Evolutionary conservation across 2,113 vertebrate species (phyloP).

Genomic region (Bostrychus sinensis): DNA sequence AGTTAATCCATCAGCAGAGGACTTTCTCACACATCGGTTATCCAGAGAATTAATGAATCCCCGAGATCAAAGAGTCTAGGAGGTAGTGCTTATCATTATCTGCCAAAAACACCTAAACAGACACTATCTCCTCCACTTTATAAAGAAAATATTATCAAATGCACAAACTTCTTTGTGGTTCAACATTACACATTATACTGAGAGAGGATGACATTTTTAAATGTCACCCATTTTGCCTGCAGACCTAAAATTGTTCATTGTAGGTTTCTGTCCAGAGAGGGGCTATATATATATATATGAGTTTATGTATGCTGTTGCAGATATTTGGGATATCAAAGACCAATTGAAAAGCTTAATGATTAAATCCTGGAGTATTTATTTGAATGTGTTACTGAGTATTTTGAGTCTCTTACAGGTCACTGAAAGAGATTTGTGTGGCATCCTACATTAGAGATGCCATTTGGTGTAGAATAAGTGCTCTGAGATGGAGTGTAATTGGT

Average conservation of each 20-base stretch:
- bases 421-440: constrained; percentile 67
- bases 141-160: constrained; percentile 12
- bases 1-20: constrained; percentile 46
- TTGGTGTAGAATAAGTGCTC: constrained; percentile 73
- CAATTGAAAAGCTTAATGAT: constrained; percentile 57
- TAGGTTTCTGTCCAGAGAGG: background rate
- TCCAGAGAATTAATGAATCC: constrained; percentile 70
- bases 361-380: constrained; percentile 50
- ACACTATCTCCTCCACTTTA: constrained; percentile 9
- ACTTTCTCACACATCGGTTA: constrained; percentile 68
- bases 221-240: constrained; percentile 48
- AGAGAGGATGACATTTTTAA: constrained; percentile 50
- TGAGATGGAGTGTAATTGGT: constrained; percentile 75
- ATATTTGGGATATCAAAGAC: constrained; percentile 40
- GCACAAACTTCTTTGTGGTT: background rate
- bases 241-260: constrained; percentile 22
- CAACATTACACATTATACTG: constrained; percentile 12
- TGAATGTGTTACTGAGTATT: constrained; percentile 62
- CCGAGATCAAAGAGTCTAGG: constrained; percentile 76
- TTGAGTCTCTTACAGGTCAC: constrained; percentile 46
- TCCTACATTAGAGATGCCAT: constrained; percentile 67
- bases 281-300: background rate
- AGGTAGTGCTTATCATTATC: constrained; percentile 76
- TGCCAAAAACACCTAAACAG: constrained; percentile 13
- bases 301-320: constrained; percentile 22